These are phyloP conservation scores for Lepus oiostolus DNA, from an alignment of 2,797 vertebrate genomes.

Conservation along the genomic window DNA sequence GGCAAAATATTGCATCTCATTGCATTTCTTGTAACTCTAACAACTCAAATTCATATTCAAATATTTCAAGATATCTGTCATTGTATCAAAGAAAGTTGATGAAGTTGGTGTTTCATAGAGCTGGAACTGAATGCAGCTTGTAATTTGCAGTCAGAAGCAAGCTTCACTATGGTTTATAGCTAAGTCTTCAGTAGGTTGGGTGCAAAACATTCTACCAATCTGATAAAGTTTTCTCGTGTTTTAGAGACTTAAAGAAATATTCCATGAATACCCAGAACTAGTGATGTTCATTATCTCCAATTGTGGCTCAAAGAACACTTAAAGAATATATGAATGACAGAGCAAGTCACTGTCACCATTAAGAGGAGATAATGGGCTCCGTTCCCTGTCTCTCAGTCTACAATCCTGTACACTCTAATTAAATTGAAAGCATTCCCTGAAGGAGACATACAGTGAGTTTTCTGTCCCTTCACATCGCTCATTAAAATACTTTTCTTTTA, in stretches of 20 bases:
- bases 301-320: neutral
- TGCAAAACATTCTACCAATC: neutral
- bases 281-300: constrained; percentile 42
- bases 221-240: neutral
- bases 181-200: neutral
- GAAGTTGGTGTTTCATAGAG: neutral
- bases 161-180: neutral
- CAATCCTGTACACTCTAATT: neutral
- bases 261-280: neutral
- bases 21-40: neutral
- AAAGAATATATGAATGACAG: neutral
- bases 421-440: neutral
- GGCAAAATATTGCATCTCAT: neutral
- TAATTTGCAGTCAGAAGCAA: neutral
- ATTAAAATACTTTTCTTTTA: constrained; percentile 36
- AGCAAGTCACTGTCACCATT: neutral
- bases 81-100: neutral
- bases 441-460: neutral
- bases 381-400: neutral
- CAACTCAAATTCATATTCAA: neutral
- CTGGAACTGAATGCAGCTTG: neutral
- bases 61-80: neutral
- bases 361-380: neutral
- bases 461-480: neutral
- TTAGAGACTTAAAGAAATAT: neutral